Evolutionary conservation across 2,113 vertebrate genomes (phyloP), one percentile per base, ranked within the genome.

Genomic region (Rana temporaria): DNA sequence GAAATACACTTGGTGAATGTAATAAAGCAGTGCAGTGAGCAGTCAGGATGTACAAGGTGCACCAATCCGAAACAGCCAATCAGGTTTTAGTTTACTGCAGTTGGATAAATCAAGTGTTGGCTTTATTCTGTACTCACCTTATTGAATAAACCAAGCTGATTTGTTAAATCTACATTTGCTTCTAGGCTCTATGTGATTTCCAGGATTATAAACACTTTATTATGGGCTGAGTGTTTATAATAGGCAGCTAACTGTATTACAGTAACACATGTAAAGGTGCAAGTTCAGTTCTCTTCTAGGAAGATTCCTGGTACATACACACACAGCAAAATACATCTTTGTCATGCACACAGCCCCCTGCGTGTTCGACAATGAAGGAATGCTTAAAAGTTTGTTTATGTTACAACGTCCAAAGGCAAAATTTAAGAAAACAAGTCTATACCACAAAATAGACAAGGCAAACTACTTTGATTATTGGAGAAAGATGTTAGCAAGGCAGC

Each of bases 181-280:
- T 14, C 8, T 8, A 48, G 2, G 1, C 42, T 16, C 42, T 19
- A 75, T 75, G 20, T 38, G 72, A 75, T 57, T 75, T 60, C 30
- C 34, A 34, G 72, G 72, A 75, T 38, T 75, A 75, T 75, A 75
- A 60, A 75, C 72, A 62, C 72, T 75, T 34, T 75, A 75, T 75
- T 75, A 75, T 22, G 60, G 38, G 38, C 56, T 62, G 56, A 75
- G 30, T 75, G 56, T 60, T 42, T 62, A 75, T 60, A 22, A 60
- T 75, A 75, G 72, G 56, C 59, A 60, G 18, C 15, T 22, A 22
- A 75, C 19, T 42, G 32, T 48, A 38, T 75, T 60, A 57, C 56
- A 38, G 6, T 38, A 74, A 22, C 71, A 42, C 8, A 75, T 57
- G 70, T 32, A 22, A 56, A 59, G 19, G 59, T 62, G n/a, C 22